Conservation (phyloP, 2,888 invertebrate species). For the Lochmaea capreae region DNA sequence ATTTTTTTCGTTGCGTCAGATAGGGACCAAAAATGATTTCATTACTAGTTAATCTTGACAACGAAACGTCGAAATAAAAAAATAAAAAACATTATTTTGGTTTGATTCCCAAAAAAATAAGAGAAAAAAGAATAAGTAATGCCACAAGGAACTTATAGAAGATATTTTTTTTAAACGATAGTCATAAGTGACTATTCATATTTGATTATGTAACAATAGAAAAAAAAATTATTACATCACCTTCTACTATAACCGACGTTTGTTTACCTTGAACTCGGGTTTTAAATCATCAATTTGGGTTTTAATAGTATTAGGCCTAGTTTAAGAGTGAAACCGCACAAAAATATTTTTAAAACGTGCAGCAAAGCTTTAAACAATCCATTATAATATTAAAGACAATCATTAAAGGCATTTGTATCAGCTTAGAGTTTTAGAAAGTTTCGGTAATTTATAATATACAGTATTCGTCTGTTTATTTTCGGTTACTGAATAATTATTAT, state of each 20-base stretch:
- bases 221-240: not conserved
- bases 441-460: no score
- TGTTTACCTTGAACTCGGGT: constrained; percentile 4
- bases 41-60: no score
- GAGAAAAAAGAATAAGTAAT: no score
- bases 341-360: not conserved
- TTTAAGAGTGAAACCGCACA: not conserved
- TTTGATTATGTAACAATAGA: not conserved
- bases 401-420: not conserved
- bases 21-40: no score
- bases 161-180: not conserved
- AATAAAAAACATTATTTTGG: no score
- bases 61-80: no score
- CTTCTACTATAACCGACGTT: not conserved
- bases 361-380: not conserved
- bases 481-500: no score
- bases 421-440: not conserved
- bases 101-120: no score
- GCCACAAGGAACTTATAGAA: no score
- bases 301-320: constrained; percentile 2
- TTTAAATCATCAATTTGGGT: constrained; percentile 1
- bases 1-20: no score
- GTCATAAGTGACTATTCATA: not conserved
- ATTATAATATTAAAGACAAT: not conserved
- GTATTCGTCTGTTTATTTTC: no score